Evolutionary conservation across 2,797 vertebrate species (phyloP).

Genomic region (Xenops minutus): DNA sequence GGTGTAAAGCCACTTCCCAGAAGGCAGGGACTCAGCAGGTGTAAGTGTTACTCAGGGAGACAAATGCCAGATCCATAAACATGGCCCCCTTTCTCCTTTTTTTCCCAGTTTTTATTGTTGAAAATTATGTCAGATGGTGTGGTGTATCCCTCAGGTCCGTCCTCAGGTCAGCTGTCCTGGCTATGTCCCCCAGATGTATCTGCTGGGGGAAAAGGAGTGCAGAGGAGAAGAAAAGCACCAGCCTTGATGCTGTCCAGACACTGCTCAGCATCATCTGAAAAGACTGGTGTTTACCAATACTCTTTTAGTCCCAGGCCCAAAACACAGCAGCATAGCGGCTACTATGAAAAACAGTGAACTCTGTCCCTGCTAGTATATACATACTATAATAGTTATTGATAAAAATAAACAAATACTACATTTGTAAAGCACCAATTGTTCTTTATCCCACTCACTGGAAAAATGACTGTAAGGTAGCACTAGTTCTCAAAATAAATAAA

Average conservation of each 20-base stretch:
- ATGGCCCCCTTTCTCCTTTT: background rate
- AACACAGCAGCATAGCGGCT: background rate
- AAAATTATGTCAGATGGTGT: background rate
- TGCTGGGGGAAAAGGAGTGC: background rate
- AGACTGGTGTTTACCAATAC: background rate
- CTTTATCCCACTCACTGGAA: background rate
- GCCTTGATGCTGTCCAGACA: background rate
- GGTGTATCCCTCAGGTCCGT: fast-evolving
- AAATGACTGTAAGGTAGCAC: background rate
- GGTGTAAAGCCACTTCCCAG: background rate
- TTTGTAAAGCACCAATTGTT: background rate
- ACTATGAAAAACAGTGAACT: background rate
- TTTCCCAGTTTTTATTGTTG: background rate
- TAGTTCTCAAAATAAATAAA: background rate
- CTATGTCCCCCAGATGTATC: background rate
- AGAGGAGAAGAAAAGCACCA: background rate
- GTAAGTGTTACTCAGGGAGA: background rate
- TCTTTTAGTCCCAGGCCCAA: background rate
- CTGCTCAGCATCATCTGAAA: background rate
- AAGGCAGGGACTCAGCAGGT: background rate
- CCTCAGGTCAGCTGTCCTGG: background rate
- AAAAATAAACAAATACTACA: background rate
- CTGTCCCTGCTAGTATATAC: background rate
- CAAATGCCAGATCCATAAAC: background rate
- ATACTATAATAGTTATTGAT: fast-evolving